Conservation (phyloP, 1,140 invertebrate species). For the Pseudomyrmex pallidus region DNA sequence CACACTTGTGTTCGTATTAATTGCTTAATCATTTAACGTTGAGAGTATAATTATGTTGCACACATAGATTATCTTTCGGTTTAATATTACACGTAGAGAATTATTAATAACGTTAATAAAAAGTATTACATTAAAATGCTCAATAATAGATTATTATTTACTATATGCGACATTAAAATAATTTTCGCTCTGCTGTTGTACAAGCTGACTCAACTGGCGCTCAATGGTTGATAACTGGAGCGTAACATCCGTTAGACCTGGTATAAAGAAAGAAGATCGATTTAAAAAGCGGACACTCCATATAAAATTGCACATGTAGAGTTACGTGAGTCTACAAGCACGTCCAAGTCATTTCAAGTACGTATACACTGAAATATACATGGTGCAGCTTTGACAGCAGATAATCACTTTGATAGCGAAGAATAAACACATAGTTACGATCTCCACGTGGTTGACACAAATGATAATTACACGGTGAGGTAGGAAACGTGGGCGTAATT, state of each 20-base stretch:
- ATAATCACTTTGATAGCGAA: conserved; percentile 58
- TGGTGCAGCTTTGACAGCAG: conserved; percentile 54
- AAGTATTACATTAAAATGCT: no score
- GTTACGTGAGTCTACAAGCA: not conserved
- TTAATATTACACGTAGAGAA: no score
- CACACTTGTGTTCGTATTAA: no score
- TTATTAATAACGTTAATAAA: no score
- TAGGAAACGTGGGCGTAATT: conserved; percentile 17
- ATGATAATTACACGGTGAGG: conserved; percentile 25
- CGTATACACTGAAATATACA: not conserved
- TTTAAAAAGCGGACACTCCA: no score
- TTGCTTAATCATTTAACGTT: no score
- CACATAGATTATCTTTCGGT: no score
- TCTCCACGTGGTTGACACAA: conserved; percentile 6
- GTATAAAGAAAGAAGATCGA: not conserved
- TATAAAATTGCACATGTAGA: not conserved
- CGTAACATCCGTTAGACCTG: not conserved
- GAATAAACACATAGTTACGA: conserved; percentile 51
- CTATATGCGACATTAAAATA: no score
- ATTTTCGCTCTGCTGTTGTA: no score
- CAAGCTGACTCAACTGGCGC: not conserved
- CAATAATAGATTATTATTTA: no score
- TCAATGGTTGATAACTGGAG: not conserved
- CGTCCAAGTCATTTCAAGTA: not conserved
- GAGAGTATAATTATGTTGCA: no score